Percentiles rank a stretch among this genome's conserved stretches.
phyloP scores from a whole-genome alignment of 2,797 vertebrate species.

The Rhynchonycteris naso region DNA sequence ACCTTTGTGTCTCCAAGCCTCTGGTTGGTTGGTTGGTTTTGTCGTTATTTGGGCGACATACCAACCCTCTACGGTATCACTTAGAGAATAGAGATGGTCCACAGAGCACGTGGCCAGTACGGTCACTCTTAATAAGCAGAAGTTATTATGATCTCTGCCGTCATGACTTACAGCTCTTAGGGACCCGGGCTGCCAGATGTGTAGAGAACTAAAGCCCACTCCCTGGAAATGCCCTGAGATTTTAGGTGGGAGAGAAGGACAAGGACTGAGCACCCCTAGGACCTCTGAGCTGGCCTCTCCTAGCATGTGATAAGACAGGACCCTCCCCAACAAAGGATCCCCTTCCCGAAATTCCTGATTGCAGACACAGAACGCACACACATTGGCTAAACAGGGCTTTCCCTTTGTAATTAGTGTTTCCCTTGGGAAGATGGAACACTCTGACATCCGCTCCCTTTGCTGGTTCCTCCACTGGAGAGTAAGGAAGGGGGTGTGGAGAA shows the following conservation, averaged over 20 bases:
- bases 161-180: not conserved
- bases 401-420: not conserved
- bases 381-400: fast-evolving
- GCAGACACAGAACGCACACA: not conserved
- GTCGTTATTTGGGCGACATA: not conserved
- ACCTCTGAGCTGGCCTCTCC: not conserved
- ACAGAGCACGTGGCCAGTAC: not conserved
- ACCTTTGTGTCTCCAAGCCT: not conserved
- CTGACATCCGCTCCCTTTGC: not conserved
- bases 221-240: not conserved
- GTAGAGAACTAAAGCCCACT: not conserved
- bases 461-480: not conserved
- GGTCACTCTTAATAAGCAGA: not conserved
- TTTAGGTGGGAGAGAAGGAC: not conserved
- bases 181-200: not conserved
- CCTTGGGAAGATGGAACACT: not conserved
- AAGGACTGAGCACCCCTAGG: not conserved
- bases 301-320: fast-evolving
- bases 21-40: not conserved
- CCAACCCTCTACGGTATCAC: not conserved
- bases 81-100: not conserved
- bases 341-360: not conserved
- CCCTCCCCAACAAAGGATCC: not conserved
- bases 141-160: not conserved
- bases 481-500: not conserved